These are phyloP conservation scores for Pelecanus crispus DNA, from an alignment of 2,113 vertebrate species.

Conservation along the genomic window DNA sequence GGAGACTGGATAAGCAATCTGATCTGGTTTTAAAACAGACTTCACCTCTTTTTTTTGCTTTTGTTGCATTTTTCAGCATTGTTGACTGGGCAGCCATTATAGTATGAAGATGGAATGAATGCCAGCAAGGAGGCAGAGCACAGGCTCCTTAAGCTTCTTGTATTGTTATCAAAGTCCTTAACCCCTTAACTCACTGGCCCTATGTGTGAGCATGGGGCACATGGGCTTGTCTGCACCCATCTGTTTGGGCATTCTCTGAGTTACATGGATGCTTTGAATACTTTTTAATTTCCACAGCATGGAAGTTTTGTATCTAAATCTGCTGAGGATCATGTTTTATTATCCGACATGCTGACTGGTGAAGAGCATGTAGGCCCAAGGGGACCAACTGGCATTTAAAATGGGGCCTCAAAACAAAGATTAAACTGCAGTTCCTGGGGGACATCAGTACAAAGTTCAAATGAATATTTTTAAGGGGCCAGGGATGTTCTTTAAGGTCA, in stretches of 20 bases:
- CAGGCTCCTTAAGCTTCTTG: background rate
- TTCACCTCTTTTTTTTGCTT: background rate
- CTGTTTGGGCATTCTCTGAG: constrained; percentile 11
- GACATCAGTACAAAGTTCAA: background rate
- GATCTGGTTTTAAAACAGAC: background rate
- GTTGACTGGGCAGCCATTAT: background rate
- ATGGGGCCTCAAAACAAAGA: background rate
- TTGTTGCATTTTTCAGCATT: background rate
- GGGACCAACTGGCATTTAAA: background rate
- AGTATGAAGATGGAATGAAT: background rate
- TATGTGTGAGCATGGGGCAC: background rate
- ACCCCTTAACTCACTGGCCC: background rate
- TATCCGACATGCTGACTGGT: background rate
- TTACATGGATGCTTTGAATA: constrained; percentile 13
- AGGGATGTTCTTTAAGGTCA: background rate
- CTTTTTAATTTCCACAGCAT: constrained; percentile 13
- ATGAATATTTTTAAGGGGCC: background rate
- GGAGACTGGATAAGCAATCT: background rate
- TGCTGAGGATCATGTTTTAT: background rate
- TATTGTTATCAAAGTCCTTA: background rate
- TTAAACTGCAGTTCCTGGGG: background rate
- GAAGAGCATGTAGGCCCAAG: background rate
- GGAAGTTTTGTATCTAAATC: background rate
- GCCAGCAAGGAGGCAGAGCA: background rate
- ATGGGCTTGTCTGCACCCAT: background rate